Base-by-base conservation (phyloP, 2,113 vertebrate genomes). In the Uria aalge region DNA sequence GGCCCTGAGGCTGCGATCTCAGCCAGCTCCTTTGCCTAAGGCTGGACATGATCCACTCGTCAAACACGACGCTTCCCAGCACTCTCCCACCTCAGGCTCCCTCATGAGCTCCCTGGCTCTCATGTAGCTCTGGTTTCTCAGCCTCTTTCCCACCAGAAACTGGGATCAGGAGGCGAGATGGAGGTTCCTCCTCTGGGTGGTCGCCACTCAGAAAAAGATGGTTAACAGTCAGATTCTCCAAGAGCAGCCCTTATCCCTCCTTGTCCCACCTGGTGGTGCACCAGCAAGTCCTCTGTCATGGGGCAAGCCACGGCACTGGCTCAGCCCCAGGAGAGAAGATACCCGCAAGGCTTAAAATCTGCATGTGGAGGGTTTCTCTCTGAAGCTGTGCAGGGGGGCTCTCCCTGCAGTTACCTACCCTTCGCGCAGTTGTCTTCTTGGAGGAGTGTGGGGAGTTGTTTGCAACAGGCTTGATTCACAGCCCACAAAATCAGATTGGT, bases 401-500 rank as follows among this genome's bases (percentile, higher is more conserved):
- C 34, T 94, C 32, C 53, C 8, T 71, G 55, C 2, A 2, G 18
- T 88, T 95, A 53, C 71, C 60, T 90, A 53, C 24, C 40, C 56
- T 55, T 72, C 3, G 0, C 30, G 27, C 36, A n/a, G 41, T 36
- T 87, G 26, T 60, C 53, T 68, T 64, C 32, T 12, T 40, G 38
- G 64, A 90, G 55, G 23, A 56, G 30, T 34, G 40, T 43, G 34
- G 3, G 48, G 30, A 87, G 41, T 60, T 77, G 34, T 74, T 94
- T 85, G 30, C 23, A 23, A 10, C 0, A 0, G 69, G 56, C 57
- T 80, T 92, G 84, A 88, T 73, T 91, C 89, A 69, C 50, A 96
- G 62, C 66, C 76, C 84, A 36, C 19, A 7, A 66, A 79, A 91
- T 92, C 84, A 94, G 89, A 56, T 81, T 74, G 85, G 91, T 59